Conservation (phyloP, 1,140 invertebrate species). For the Adoxophyes honmai region DNA sequence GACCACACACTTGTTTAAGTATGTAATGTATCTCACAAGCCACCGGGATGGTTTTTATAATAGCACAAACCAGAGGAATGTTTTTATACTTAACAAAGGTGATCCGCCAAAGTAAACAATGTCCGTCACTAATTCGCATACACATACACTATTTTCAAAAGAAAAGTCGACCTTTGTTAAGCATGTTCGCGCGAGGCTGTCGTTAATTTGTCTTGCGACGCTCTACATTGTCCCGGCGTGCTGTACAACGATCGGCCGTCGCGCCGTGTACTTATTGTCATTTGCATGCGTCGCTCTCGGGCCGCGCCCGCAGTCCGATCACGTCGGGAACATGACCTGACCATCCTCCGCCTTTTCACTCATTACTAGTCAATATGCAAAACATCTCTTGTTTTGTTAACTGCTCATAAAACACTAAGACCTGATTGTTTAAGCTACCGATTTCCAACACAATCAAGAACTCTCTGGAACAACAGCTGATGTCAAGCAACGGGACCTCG, state of each 20-base stretch:
- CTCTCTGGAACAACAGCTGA: not conserved
- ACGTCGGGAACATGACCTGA: conserved; percentile 36
- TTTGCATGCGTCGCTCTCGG: conserved; percentile 44
- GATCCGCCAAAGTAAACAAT: not conserved
- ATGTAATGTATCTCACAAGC: not conserved
- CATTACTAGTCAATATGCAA: conserved; percentile 61
- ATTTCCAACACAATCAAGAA: conserved; percentile 9
- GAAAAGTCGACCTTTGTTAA: not conserved
- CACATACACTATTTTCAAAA: not conserved
- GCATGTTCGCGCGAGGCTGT: conserved; percentile 26
- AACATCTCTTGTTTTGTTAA: conserved; percentile 36
- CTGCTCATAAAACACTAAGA: conserved; percentile 40
- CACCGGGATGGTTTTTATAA: no score
- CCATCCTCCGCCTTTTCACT: conserved; percentile 54
- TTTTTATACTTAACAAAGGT: not conserved
- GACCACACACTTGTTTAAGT: conserved; percentile 38
- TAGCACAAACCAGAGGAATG: no score
- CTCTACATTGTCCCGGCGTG: conserved; percentile 35
- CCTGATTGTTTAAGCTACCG: conserved; percentile 16
- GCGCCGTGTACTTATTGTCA: conserved; percentile 41
- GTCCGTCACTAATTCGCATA: conserved; percentile 6
- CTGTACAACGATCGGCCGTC: conserved; percentile 26
- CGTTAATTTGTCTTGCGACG: conserved; percentile 31
- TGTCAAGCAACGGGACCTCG: not conserved
- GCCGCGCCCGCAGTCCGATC: conserved; percentile 28